Conservation (phyloP, 2,797 vertebrate genomes). For the Valencia hispanica region DNA sequence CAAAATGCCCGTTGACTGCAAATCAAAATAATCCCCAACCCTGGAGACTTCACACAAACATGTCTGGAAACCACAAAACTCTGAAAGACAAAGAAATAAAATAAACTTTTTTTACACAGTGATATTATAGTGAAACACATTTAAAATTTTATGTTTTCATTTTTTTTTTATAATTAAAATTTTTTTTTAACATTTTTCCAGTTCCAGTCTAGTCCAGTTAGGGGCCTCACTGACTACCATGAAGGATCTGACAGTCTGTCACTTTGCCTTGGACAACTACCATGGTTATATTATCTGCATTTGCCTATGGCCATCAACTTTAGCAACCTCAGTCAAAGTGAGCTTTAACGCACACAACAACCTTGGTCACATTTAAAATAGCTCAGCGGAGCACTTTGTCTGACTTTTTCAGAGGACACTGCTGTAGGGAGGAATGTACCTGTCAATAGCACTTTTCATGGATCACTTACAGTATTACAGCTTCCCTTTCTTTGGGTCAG, state of each 20-base stretch:
- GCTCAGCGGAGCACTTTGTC: constrained; percentile 36
- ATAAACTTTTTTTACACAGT: too few species aligned
- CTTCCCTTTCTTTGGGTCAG: constrained; percentile 38
- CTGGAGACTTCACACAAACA: not conserved
- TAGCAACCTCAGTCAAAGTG: constrained; percentile 26
- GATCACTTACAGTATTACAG: constrained; percentile 57
- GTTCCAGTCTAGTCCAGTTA: too few species aligned
- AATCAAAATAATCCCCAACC: not conserved
- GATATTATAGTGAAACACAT: not conserved
- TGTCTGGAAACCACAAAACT: not conserved
- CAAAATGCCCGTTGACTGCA: not conserved
- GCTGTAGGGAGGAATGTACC: constrained; percentile 57
- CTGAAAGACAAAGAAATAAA: not conserved
- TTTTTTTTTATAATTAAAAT: not conserved
- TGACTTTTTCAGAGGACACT: constrained; percentile 69
- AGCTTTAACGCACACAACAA: constrained; percentile 24
- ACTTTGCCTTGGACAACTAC: too few species aligned
- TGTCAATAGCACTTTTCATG: constrained; percentile 75
- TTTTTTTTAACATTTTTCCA: too few species aligned
- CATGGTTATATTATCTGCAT: not conserved
- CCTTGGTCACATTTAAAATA: constrained; percentile 54
- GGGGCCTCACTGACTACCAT: not conserved
- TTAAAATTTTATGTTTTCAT: not conserved
- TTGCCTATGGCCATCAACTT: not conserved
- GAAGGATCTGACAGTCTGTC: too few species aligned